Percentiles rank a stretch among this genome's conserved stretches.
Conservation (phyloP, 2,797 vertebrate genomes). For the Capromys pilorides region DNA sequence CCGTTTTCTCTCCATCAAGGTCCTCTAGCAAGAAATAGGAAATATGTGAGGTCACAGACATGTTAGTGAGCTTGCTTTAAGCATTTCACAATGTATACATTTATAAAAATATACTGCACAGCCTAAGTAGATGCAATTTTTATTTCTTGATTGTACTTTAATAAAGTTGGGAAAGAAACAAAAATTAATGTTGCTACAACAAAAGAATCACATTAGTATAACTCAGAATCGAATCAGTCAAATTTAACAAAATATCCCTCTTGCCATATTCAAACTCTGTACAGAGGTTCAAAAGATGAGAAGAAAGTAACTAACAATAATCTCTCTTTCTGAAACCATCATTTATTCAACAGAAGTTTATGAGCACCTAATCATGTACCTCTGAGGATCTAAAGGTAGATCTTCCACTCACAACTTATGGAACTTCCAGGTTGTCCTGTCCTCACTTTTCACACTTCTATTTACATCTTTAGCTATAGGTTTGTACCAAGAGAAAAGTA, state of each 20-base stretch:
- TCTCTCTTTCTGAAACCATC: constrained; percentile 11
- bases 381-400: constrained; percentile 21
- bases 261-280: constrained; percentile 18
- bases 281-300: constrained; percentile 23
- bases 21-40: constrained; percentile 29
- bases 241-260: neutral
- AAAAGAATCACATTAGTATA: neutral
- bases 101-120: neutral
- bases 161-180: neutral
- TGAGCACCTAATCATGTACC: neutral
- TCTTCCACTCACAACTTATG: neutral
- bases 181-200: neutral
- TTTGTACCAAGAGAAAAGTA: constrained; percentile 34
- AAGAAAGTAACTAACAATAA: constrained; percentile 14
- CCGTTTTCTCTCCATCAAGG: neutral
- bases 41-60: neutral
- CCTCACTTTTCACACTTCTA: constrained; percentile 26
- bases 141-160: neutral
- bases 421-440: neutral
- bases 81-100: neutral
- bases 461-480: neutral
- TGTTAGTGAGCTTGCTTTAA: neutral
- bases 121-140: neutral
- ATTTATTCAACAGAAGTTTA: constrained; percentile 31
- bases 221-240: constrained; percentile 18